Base-by-base conservation (phyloP, 2,888 invertebrate genomes). In the Brenthis ino region DNA sequence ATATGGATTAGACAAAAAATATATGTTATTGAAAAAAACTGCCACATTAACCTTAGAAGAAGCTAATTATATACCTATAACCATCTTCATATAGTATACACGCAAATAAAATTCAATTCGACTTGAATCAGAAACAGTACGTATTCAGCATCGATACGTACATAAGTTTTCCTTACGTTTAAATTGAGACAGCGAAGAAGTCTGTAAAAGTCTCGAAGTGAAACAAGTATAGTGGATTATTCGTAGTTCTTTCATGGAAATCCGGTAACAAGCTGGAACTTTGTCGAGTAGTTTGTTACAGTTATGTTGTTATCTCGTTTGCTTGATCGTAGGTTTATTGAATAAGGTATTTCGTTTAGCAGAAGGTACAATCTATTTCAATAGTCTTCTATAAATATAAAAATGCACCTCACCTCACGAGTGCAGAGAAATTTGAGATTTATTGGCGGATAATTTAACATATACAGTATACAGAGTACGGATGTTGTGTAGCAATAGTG, bases 211-310 rank as follows among this genome's bases (percentile, higher is more conserved):
- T 69, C 69, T 65, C 54, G 67, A 70, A 68, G 66, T 68, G 74
- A 74, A 76, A 76, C 71, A 75, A 71, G 57, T 69, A 74, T 72
- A 64, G 74, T 71, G 74, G 74, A 74, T 75, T 76, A 77, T 78
- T 76, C 72, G 76, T 73, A 78, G 75, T 77, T 76, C 76, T 76
- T 77, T 75, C 77, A 76, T 74, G 78, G 74, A 80, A 79, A 80
- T 80, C 77, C 78, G 75, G 76, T 79, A 81, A 81, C 79, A 78
- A 79, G 78, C 76, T 74, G 65, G 76, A 81, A 80, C 77, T 80
- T 79, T 76, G 75, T 75, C 76, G 70, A 55, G 64, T 58, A 72
- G 67, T 68, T 74, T 68, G 71, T 72, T 64, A 72, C 69, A 65
- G 67, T 69, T 74, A 71, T 72, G 70, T 73, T 65, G 69, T 76